Evolutionary conservation across 2,888 invertebrate species (phyloP).

Genomic region (Gibbula magus): DNA sequence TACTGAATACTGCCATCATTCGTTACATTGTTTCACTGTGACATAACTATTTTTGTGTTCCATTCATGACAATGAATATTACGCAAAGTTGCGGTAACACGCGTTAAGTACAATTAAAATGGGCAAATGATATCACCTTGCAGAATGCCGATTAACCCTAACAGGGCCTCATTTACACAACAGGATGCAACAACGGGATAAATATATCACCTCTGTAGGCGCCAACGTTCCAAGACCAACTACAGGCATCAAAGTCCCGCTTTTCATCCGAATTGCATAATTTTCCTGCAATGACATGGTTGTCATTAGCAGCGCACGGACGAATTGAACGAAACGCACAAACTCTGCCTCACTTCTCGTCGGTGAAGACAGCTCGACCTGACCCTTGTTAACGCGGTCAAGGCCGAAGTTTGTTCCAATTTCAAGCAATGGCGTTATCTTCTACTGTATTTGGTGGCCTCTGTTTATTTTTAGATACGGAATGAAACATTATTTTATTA

Average conservation of each 20-base stretch:
- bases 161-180: not conserved
- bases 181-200: not conserved
- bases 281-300: conserved; percentile 24
- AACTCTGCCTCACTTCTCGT: not conserved
- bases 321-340: not conserved
- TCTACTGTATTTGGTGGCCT: too few species aligned
- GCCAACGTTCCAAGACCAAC: conserved; percentile 64
- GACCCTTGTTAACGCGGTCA: not conserved
- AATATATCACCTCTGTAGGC: conserved; percentile 54
- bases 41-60: too few species aligned
- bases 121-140: too few species aligned
- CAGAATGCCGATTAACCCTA: too few species aligned
- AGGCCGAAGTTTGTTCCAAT: too few species aligned
- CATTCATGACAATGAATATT: not conserved
- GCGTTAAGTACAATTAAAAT: too few species aligned
- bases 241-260: conserved; percentile 57
- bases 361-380: not conserved
- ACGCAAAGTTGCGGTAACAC: not conserved
- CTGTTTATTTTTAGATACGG: too few species aligned
- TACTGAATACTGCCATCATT: too few species aligned
- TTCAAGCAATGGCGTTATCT: too few species aligned
- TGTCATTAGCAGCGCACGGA: not conserved
- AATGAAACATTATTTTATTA: too few species aligned
- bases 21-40: too few species aligned
- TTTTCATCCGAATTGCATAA: conserved; percentile 45